Conservation (phyloP, 2,113 vertebrate genomes). For the Meriones unguiculatus region DNA sequence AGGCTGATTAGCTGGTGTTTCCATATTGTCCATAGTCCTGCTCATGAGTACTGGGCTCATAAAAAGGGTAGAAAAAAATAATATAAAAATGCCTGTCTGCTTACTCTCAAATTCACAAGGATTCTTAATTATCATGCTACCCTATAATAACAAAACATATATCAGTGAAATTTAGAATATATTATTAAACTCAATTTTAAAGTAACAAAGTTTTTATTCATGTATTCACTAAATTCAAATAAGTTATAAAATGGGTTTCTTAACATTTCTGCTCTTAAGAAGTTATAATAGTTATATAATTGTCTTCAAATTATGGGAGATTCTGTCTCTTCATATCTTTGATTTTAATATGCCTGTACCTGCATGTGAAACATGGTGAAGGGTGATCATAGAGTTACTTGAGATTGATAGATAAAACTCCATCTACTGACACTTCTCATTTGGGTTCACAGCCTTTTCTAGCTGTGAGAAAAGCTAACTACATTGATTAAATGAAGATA, state of each 20-base stretch:
- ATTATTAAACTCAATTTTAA: neutral
- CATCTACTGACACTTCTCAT: neutral
- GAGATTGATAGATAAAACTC: neutral
- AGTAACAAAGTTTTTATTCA: neutral
- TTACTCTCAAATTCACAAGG: neutral
- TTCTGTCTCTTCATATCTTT: neutral
- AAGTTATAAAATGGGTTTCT: neutral
- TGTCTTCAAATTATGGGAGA: neutral
- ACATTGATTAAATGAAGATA: no score
- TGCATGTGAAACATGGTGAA: neutral
- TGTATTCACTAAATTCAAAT: neutral
- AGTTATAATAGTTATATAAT: neutral
- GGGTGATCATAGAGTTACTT: neutral
- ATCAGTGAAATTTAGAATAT: neutral
- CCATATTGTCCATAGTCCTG: no score
- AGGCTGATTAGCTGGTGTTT: neutral
- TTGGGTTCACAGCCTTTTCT: neutral
- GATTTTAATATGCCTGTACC: neutral
- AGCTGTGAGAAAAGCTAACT: neutral
- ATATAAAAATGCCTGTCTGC: neutral
- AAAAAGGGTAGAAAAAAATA: neutral
- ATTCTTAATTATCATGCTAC: neutral
- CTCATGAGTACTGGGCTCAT: neutral
- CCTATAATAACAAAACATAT: neutral
- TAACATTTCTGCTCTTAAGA: neutral